Evolutionary conservation across 2,797 vertebrate species (phyloP).

Genomic region (Bufotes viridis): DNA sequence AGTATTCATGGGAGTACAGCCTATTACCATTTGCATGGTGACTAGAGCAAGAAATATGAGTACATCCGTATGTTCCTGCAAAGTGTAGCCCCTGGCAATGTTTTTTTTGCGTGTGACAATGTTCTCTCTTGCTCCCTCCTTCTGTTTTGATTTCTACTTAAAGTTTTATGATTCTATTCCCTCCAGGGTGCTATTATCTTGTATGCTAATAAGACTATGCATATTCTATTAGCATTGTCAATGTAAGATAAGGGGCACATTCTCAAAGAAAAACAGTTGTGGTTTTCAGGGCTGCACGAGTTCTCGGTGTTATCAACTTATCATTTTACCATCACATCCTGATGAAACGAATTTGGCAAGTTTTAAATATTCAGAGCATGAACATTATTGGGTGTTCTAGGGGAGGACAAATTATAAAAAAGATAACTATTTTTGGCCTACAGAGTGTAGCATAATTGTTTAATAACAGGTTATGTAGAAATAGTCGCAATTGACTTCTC

Average conservation of each 20-base stretch:
- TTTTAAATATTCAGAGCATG: constrained; percentile 70
- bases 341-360: constrained; percentile 80
- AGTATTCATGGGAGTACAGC: constrained; percentile 76
- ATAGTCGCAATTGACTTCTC: not conserved
- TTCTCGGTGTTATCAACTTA: constrained; percentile 80
- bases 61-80: constrained; percentile 67
- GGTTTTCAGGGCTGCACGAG: constrained; percentile 88
- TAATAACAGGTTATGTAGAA: not conserved
- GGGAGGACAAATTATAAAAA: not conserved
- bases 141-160: constrained; percentile 98
- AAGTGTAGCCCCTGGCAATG: constrained; percentile 75
- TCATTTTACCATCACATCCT: constrained; percentile 87
- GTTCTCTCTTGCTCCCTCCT: constrained; percentile 83
- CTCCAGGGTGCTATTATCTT: constrained; percentile 90
- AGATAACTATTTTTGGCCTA: not conserved
- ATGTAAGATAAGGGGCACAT: constrained; percentile 85
- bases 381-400: constrained; percentile 67
- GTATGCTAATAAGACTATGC: constrained; percentile 93
- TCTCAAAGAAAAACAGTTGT: constrained; percentile 86
- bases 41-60: constrained; percentile 74
- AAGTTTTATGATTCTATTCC: constrained; percentile 90
- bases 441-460: not conserved
- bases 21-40: constrained; percentile 80
- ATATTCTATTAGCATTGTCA: constrained; percentile 93
- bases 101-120: constrained; percentile 86